Evolutionary conservation across 2,113 vertebrate genomes (phyloP).

Genomic region (Nothocercus nigrocapillus): DNA sequence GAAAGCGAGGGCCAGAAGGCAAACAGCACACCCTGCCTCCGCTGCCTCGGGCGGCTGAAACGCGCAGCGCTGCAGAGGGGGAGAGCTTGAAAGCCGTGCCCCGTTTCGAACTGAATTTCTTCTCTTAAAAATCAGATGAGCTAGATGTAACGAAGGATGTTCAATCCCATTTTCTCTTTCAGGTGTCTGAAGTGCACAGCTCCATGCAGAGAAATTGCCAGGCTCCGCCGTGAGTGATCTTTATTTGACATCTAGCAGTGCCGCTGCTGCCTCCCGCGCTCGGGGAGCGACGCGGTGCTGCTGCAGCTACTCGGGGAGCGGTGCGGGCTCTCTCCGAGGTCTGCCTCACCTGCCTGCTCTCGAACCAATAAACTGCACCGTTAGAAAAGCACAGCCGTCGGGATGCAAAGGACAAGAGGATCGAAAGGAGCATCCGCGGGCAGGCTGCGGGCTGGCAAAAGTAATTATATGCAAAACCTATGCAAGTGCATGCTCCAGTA

Average conservation of each 20-base stretch:
- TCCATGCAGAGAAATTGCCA: not conserved
- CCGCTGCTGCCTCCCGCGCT: not conserved
- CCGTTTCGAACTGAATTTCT: not conserved
- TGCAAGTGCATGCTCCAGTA: not conserved
- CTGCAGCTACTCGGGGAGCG: not conserved
- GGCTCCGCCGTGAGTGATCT: not conserved
- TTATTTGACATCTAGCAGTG: not conserved
- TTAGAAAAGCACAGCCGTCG: not conserved
- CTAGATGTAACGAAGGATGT: not conserved
- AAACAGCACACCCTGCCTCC: not conserved
- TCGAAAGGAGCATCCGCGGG: not conserved
- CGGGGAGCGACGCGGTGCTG: not conserved
- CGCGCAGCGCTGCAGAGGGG: not conserved
- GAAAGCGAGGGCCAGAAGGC: not conserved
- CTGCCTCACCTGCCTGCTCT: not conserved
- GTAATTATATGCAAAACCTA: not conserved
- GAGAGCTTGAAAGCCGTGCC: not conserved
- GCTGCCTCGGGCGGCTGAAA: not conserved
- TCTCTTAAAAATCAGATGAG: slow-evolving; percentile 22
- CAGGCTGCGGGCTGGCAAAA: not conserved
- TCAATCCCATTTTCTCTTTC: not conserved
- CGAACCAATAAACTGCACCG: not conserved
- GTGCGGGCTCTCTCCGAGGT: not conserved
- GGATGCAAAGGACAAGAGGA: not conserved
- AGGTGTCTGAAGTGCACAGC: not conserved